These are phyloP conservation scores for Whitmania pigra DNA, from an alignment of 1,140 invertebrate species.

Conservation along the genomic window DNA sequence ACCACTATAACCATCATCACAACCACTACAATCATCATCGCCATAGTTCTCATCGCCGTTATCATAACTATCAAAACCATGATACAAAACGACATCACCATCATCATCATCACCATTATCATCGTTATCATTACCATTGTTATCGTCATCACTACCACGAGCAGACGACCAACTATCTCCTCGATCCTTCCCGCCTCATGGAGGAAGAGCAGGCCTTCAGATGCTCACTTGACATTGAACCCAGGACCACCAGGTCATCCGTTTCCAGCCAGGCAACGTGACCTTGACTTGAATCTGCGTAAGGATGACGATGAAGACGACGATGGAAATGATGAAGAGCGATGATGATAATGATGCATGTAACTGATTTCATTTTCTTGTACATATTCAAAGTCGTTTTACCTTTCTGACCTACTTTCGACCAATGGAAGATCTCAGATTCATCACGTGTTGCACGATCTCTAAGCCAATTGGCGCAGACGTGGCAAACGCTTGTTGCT, in stretches of 20 bases:
- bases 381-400: too few relatives aligned
- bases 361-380: too few relatives aligned
- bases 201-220: conserved; percentile 72
- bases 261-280: conserved; percentile 13
- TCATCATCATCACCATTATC: not conserved
- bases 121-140: not conserved
- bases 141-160: not conserved
- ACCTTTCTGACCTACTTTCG: too few relatives aligned
- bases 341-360: too few relatives aligned
- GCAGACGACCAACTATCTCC: conserved; percentile 58
- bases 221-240: conserved; percentile 70
- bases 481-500: too few relatives aligned
- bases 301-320: not conserved
- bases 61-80: conserved; percentile 1
- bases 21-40: not conserved
- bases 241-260: conserved; percentile 33
- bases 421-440: too few relatives aligned
- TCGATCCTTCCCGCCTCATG: conserved; percentile 57
- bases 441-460: too few relatives aligned
- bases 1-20: conserved; percentile 7
- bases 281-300: not conserved
- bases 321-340: too few relatives aligned
- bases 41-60: not conserved
- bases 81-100: not conserved
- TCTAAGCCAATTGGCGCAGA: too few relatives aligned